Base-by-base conservation (phyloP, 2,797 vertebrate genomes). In the Diglossa cyanea region DNA sequence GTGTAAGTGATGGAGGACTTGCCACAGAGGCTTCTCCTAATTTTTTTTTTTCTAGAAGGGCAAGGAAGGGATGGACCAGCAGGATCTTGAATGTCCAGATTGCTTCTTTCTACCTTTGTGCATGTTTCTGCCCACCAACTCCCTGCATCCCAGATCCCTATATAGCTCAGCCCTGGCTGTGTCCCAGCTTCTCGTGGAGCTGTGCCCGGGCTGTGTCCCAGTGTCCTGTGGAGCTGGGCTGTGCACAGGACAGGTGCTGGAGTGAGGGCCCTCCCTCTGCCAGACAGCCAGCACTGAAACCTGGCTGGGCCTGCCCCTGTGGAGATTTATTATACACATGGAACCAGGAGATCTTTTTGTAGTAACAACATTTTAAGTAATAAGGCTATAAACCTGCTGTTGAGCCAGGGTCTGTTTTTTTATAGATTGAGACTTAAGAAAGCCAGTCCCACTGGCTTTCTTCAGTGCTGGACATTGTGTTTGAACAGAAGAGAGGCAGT, bases 191-290 rank as follows among this genome's bases (percentile, higher is more conserved):
- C 65, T 66, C 0, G 18, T 65, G 70, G 92, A 78, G 62, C 78
- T 17, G 80, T 40, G 88, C 90, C 93, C n/a, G 45, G 92, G 80
- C 92, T 71, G 39, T 1, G 3, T 35, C n/a, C n/a, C 66, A 72
- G 70, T 1, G 17, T 26, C 94, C 90, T 31, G 54, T 0, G 0
- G 93, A 65, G 85, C 57, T 31, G 85, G 40, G 75, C 71, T 90
- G 39, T 5, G 39, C 2, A 0, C 3, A 11, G 84, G n/a, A 31
- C 2, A 8, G 65, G 35, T 0, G 0, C 61, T 6, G 31, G 23
- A 83, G 30, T 1, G 35, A 72, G 53, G 11, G 21, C 12, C 1
- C 57, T 15, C 6, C 0, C 55, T n/a, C 63, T 66, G 74, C 63
- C 68, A 63, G 37, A 18, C 39, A 65, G 30, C 28, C 39, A 31